Evolutionary conservation across 2,113 vertebrate genomes (phyloP).

Genomic region (Xenotilapia longispinis): DNA sequence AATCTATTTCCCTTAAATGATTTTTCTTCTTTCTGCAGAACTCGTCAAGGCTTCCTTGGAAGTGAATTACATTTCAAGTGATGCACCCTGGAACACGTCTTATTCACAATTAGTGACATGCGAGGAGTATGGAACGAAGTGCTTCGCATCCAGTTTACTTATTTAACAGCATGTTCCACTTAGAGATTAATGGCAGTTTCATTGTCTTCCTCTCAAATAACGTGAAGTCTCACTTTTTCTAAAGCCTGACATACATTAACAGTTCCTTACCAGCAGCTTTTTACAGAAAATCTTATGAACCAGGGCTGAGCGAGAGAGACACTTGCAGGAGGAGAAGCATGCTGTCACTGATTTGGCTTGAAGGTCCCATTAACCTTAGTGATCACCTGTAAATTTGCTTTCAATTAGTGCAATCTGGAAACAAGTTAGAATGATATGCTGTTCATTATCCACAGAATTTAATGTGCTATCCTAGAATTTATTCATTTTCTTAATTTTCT

Average conservation of each 20-base stretch:
- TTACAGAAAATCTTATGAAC: not conserved
- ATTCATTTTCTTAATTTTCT: not conserved
- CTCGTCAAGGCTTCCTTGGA: not conserved
- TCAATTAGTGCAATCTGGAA: not conserved
- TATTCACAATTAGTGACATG: not conserved
- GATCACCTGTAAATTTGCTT: not conserved
- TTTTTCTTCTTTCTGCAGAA: not conserved
- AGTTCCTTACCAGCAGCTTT: not conserved
- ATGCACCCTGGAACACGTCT: not conserved
- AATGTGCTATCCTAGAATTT: not conserved
- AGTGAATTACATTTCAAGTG: not conserved
- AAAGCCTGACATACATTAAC: not conserved
- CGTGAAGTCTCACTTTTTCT: not conserved
- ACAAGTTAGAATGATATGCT: not conserved
- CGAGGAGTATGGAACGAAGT: not conserved
- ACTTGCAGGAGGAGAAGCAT: not conserved
- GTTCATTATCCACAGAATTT: not conserved
- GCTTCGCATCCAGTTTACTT: not conserved
- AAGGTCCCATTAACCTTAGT: not conserved
- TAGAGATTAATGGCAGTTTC: not conserved
- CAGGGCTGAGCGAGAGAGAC: not conserved
- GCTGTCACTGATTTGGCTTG: not conserved
- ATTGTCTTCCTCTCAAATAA: not conserved
- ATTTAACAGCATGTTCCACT: not conserved
- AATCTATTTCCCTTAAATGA: not conserved